Base-by-base conservation (phyloP, 2,888 invertebrate species). In the Pycnomerus fuliginosus region DNA sequence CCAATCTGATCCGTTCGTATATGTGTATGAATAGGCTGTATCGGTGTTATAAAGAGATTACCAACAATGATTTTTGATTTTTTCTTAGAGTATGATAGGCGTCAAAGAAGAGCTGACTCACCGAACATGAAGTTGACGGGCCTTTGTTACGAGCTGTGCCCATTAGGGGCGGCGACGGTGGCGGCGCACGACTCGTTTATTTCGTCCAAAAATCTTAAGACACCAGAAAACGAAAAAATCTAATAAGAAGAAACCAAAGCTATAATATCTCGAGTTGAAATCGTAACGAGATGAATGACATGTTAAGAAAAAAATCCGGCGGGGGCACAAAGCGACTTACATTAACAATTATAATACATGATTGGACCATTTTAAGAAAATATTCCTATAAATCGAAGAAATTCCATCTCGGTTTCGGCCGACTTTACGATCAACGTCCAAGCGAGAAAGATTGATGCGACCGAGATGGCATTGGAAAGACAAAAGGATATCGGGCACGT, bases 311-410 rank as follows among this genome's bases (percentile, higher is more conserved):
- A 60, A 58, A 57, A 56, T 38, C 42, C 45, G 45, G 46, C 50
- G 38, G 50, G 49, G 53, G 42, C 48, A 57, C 53, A 56, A 55
- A 60, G 52, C 53, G 55, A 56, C 52, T 53, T 60, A 53, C 58
- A 63, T 63, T 62, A 61, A 65, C 65, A 66, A 66, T 66, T 65
- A 66, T 64, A 64, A 62, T 64, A 63, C 60, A 60, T 66, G 66
- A 66, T 65, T 66, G 65, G 65, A 60, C 53, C 60, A 63, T 65
- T 66, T 65, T 64, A 57, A 64, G 59, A 64, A 62, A 64, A 65
- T 63, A 60, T 59, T 54, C 55, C 57, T 56, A 62, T 62, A 63
- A 64, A 65, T 65, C 62, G 61, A 62, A 49, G 39, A 44, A 39
- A 45, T 35, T 48, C 44, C 46, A 50, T 31, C 37, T 36, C 31